Conservation (phyloP, 2,797 vertebrate species). For the Sarcophilus harrisii region DNA sequence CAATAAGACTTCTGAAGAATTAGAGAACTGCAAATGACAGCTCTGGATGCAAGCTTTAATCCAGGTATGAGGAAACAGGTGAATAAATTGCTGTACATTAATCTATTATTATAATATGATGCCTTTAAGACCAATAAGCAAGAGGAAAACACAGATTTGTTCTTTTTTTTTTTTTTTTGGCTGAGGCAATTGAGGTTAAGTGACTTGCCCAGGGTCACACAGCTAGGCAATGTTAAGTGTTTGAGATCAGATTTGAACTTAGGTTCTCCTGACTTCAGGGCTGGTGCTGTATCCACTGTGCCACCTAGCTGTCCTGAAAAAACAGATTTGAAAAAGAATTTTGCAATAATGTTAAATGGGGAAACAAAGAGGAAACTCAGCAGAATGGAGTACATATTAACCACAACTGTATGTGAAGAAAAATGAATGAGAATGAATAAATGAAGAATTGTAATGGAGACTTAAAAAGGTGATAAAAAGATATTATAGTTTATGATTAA, state of each 20-base stretch:
- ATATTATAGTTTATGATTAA: not conserved
- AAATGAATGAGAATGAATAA: not conserved
- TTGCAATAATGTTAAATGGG: not conserved
- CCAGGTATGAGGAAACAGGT: not conserved
- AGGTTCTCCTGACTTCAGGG: too few relatives aligned
- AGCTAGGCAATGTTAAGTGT: too few relatives aligned
- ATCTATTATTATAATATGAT: not conserved
- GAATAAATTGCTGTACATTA: not conserved
- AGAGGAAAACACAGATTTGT: not conserved
- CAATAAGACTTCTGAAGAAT: not conserved
- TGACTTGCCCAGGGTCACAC: too few relatives aligned
- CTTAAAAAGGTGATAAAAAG: not conserved
- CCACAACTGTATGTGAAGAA: not conserved
- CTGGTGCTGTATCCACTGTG: too few relatives aligned
- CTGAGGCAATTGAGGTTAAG: too few relatives aligned
- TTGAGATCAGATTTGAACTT: too few relatives aligned
- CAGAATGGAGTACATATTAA: not conserved
- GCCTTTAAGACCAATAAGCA: not conserved
- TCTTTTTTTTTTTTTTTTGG: too few relatives aligned
- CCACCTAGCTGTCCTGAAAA: not conserved
- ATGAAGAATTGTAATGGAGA: not conserved
- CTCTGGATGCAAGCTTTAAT: not conserved
- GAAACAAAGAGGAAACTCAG: not conserved
- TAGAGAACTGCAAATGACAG: not conserved
- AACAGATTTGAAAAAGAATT: not conserved